Evolutionary conservation across 1,140 invertebrate species (phyloP).

Genomic region (Muscidifurax raptorellus): DNA sequence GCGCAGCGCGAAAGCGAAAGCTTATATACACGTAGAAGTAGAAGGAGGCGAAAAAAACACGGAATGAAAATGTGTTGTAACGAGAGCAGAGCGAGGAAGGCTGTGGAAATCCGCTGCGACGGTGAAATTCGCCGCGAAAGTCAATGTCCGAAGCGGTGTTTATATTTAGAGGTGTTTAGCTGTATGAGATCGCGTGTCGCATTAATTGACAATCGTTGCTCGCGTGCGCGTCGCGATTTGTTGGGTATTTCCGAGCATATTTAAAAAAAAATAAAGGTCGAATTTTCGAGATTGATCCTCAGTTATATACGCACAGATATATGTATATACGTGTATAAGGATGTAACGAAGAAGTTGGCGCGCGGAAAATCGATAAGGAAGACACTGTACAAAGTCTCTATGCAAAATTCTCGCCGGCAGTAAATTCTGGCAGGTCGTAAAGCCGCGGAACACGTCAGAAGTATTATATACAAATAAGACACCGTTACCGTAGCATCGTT

Average conservation of each 20-base stretch:
- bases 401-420: neutral
- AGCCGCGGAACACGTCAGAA: neutral
- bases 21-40: neutral
- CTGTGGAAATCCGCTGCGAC: neutral
- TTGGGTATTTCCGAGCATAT: neutral
- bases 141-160: neutral
- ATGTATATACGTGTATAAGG: neutral
- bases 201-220: conserved; percentile 3
- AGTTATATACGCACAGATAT: too few relatives aligned
- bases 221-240: neutral
- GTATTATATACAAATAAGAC: neutral
- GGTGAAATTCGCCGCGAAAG: conserved; percentile 5
- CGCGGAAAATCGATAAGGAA: neutral
- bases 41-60: conserved; percentile 4
- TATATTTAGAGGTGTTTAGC: conserved; percentile 5
- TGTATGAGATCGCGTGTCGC: neutral
- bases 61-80: conserved; percentile 14
- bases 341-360: neutral
- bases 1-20: conserved; percentile 41
- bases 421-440: neutral
- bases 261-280: neutral
- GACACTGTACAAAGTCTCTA: neutral
- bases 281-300: neutral
- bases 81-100: neutral
- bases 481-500: neutral